Evolutionary conservation across 1,140 invertebrate species (phyloP).

Genomic region (Formica exsecta): DNA sequence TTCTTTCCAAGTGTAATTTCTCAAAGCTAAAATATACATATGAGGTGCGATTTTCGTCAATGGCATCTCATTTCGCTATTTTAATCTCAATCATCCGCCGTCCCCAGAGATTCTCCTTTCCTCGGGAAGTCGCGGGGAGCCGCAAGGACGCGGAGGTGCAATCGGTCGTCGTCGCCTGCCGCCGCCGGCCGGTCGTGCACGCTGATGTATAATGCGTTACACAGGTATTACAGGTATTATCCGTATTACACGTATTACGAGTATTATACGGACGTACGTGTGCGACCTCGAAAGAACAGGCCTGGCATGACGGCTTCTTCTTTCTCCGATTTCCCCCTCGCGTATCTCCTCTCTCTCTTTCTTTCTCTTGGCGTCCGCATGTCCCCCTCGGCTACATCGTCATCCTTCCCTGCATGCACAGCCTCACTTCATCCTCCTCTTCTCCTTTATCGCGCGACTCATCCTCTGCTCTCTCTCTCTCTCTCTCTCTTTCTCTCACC

Average conservation of each 20-base stretch:
- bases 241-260: conserved; percentile 85
- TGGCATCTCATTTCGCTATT: background rate
- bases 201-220: conserved; percentile 83
- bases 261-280: conserved; percentile 83
- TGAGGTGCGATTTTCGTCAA: conserved; percentile 5
- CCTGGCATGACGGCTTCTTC: conserved; percentile 66
- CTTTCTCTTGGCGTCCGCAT: background rate
- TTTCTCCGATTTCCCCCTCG: conserved; percentile 56
- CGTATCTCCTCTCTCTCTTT: conserved; percentile 17
- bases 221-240: conserved; percentile 85
- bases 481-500: conserved; percentile 34
- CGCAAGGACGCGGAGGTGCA: conserved; percentile 78
- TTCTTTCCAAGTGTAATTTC: background rate
- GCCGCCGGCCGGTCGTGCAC: conserved; percentile 64
- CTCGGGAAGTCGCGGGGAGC: conserved; percentile 54
- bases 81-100: conserved; percentile 32
- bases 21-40: background rate
- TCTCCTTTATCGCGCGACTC: background rate
- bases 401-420: background rate
- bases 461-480: conserved; percentile 32
- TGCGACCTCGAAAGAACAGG: conserved; percentile 82
- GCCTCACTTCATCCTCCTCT: conserved; percentile 43
- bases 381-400: conserved; percentile 12
- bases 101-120: background rate
- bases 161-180: conserved; percentile 74